phyloP scores from a whole-genome alignment of 2,797 vertebrate species.

The Megaceryle alcyon region DNA sequence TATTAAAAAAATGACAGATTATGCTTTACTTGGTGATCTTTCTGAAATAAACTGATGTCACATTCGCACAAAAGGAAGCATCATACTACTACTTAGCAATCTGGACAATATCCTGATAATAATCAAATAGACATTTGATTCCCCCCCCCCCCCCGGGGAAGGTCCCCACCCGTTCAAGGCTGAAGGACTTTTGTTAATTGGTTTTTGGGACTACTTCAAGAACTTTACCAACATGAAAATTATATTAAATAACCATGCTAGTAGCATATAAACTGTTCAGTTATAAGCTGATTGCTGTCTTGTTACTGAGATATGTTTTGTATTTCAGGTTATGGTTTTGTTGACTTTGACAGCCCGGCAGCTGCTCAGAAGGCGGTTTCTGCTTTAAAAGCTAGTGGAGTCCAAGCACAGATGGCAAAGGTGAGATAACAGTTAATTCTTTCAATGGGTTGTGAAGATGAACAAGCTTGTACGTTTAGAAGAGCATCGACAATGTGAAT shows the following conservation, averaged over 20 bases:
- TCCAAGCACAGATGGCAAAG: constrained; percentile 99
- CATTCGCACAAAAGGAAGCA: not conserved
- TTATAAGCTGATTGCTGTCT: not conserved
- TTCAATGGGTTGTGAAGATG: not conserved
- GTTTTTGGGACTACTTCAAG: not conserved
- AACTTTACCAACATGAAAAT: not conserved
- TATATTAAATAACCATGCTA: not conserved
- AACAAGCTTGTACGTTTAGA: not conserved
- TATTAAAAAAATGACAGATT: not conserved
- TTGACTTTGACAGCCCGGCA: constrained; percentile 96
- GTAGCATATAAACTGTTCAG: not conserved
- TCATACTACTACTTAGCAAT: not conserved
- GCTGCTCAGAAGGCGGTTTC: constrained; percentile 98
- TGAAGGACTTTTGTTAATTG: not conserved
- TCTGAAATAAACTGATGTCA: not conserved
- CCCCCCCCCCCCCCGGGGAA: too few species aligned
- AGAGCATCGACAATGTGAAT: not conserved
- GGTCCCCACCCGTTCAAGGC: not conserved
- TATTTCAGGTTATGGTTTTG: constrained; percentile 95
- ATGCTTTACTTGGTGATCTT: not conserved
- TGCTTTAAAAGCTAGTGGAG: constrained; percentile 92
- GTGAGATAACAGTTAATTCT: constrained; percentile 78
- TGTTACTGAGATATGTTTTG: constrained; percentile 9
- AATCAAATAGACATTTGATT: too few species aligned
- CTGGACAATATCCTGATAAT: not conserved